Evolutionary conservation across 2,797 vertebrate species (phyloP).

Genomic region (Garrulus glandarius): DNA sequence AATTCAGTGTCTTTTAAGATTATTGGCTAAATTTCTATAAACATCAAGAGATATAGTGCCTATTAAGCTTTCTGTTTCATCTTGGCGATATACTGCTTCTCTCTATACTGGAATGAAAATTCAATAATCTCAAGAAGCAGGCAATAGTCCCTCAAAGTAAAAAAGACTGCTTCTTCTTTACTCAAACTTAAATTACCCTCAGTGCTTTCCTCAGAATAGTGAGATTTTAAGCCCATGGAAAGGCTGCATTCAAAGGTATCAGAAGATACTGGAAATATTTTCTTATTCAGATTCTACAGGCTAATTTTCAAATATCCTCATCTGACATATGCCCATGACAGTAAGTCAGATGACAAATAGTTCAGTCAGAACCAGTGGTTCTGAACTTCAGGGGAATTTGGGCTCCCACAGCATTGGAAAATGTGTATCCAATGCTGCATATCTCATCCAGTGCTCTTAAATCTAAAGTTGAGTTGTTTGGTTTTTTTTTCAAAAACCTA

Average conservation of each 20-base stretch:
- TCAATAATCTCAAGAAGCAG: conserved; percentile 37
- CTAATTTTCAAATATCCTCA: background rate
- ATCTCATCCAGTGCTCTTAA: background rate
- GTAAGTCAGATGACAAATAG: background rate
- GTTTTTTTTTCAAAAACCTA: background rate
- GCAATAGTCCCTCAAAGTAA: conserved; percentile 15
- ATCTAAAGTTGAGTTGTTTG: background rate
- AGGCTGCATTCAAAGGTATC: background rate
- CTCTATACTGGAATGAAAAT: conserved; percentile 14
- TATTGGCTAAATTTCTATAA: conserved; percentile 8
- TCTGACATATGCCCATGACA: background rate
- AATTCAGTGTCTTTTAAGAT: background rate
- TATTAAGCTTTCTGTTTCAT: conserved; percentile 54
- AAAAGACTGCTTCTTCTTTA: background rate
- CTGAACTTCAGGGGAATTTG: background rate
- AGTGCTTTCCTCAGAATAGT: background rate
- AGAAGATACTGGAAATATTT: background rate
- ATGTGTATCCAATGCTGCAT: background rate
- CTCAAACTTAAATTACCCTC: background rate
- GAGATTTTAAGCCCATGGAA: background rate
- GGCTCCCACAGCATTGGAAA: background rate
- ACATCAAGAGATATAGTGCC: background rate
- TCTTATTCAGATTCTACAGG: background rate
- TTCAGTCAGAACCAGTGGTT: background rate
- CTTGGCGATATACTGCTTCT: background rate